phyloP scores from a whole-genome alignment of 2,797 vertebrate species.

The Macroramphosus scolopax region DNA sequence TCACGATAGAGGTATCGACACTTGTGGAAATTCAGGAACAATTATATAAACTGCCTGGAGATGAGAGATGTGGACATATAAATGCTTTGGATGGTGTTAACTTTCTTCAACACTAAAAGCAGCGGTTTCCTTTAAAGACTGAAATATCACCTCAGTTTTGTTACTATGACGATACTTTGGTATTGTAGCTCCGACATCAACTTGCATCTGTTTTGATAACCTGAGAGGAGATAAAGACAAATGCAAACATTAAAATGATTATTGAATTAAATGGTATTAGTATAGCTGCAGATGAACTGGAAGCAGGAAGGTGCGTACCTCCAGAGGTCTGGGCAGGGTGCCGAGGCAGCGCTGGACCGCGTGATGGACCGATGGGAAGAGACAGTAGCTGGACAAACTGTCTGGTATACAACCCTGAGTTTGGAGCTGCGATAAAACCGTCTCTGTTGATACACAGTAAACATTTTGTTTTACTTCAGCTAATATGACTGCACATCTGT shows the following conservation, averaged over 20 bases:
- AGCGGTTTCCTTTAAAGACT: no score
- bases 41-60: no score
- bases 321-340: slow-evolving; percentile 14
- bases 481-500: no score
- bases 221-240: slow-evolving; percentile 32
- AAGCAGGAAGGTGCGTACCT: slow-evolving; percentile 17
- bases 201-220: slow-evolving; percentile 27
- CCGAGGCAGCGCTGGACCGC: slow-evolving; percentile 63
- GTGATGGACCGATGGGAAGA: slow-evolving; percentile 82
- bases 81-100: no score
- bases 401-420: slow-evolving; percentile 76
- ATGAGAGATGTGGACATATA: no score
- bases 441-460: slow-evolving; percentile 32
- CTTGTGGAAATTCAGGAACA: no score
- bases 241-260: neutral
- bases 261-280: no score
- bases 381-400: slow-evolving; percentile 69
- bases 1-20: no score
- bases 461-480: neutral
- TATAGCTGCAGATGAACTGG: no score
- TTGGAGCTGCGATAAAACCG: slow-evolving; percentile 76
- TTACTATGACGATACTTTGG: no score
- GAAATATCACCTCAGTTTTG: no score
- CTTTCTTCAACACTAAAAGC: no score
- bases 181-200: slow-evolving; percentile 35